phyloP scores from a whole-genome alignment of 1,140 invertebrate species.

The Zaprionus ghesquierei region DNA sequence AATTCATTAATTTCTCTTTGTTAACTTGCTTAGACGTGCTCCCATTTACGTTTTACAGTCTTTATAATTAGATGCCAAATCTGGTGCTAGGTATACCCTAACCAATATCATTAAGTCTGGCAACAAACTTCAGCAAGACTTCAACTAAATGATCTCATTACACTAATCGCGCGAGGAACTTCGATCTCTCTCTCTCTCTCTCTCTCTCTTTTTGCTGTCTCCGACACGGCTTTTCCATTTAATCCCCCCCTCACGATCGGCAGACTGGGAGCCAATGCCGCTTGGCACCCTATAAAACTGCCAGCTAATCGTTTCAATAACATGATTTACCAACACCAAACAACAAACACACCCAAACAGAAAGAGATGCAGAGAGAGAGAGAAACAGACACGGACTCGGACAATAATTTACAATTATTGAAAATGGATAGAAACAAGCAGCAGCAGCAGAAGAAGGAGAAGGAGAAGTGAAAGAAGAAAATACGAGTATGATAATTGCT shows the following conservation, averaged over 20 bases:
- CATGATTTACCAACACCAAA: conserved; percentile 70
- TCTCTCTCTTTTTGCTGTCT: no score
- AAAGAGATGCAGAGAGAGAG: neutral
- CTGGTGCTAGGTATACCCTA: neutral
- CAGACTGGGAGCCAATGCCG: neutral
- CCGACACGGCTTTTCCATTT: conserved; percentile 4
- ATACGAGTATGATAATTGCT: conserved; percentile 73
- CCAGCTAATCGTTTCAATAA: conserved; percentile 76
- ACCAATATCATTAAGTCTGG: neutral
- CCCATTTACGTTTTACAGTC: no score
- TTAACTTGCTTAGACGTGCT: no score
- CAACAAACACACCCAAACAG: conserved; percentile 38
- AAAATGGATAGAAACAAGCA: conserved; percentile 41
- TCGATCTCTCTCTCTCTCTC: neutral
- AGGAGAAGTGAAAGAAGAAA: conserved; percentile 39
- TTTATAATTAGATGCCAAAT: neutral
- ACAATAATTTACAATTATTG: conserved; percentile 79
- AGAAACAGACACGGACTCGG: neutral
- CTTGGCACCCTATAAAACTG: conserved; percentile 70
- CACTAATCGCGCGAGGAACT: neutral
- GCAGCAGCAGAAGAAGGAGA: conserved; percentile 9
- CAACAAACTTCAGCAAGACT: neutral
- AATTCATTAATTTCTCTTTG: no score
- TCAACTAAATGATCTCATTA: conserved; percentile 15
- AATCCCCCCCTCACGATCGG: neutral